phyloP scores from a whole-genome alignment of 2,888 invertebrate genomes.

The Eupithecia tripunctaria region DNA sequence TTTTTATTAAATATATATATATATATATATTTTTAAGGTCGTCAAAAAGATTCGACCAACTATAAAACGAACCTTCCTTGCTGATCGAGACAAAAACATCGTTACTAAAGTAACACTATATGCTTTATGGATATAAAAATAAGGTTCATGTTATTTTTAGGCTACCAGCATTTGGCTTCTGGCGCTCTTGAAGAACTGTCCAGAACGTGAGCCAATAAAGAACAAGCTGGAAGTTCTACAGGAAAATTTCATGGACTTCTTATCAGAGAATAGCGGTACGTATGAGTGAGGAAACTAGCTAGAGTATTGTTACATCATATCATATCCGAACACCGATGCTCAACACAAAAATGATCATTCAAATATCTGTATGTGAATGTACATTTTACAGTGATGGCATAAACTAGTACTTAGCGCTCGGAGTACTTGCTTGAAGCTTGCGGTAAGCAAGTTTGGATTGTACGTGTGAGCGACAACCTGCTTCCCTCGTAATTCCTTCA shows the following conservation, averaged over 20 bases:
- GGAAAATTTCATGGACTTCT: conserved; percentile 92
- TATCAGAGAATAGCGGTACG: conserved; percentile 95
- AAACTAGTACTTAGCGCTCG: no score
- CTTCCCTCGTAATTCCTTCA: no score
- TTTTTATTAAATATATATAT: no score
- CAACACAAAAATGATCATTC: no score
- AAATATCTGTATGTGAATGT: no score
- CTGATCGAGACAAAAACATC: not conserved
- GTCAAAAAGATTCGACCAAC: not conserved
- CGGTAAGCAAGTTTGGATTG: no score
- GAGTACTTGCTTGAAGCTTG: no score
- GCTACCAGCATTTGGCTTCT: conserved; percentile 95
- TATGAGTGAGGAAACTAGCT: not conserved
- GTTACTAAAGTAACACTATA: not conserved
- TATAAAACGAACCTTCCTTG: not conserved
- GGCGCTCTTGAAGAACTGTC: conserved; percentile 92
- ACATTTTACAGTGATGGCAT: no score
- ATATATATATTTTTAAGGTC: no score
- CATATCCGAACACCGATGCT: no score
- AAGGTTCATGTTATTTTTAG: conserved; percentile 63
- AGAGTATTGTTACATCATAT: no score
- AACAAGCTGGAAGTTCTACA: conserved; percentile 88
- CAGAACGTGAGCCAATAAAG: conserved; percentile 87
- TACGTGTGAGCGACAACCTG: no score
- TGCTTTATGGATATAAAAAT: not conserved